A percentile compares a stretch with the other conserved stretches of the same genome.
These are phyloP conservation scores for Salvelinus alpinus DNA, from an alignment of 2,113 vertebrate species.

Conservation along the genomic window DNA sequence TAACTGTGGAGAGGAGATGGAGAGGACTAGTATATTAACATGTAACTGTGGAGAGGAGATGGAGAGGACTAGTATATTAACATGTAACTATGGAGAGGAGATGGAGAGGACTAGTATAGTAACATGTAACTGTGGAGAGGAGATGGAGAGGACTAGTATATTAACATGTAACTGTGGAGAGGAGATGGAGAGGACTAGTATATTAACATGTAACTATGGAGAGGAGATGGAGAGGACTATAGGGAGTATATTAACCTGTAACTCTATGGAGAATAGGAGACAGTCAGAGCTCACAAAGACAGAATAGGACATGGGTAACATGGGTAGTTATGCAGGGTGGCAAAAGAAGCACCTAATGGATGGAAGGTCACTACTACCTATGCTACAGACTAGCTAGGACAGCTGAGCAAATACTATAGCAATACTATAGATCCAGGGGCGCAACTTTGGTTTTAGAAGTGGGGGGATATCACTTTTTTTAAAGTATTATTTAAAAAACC, in stretches of 20 bases:
- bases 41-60: too few relatives aligned
- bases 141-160: slow-evolving; percentile 34
- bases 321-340: slow-evolving; percentile 53
- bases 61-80: too few relatives aligned
- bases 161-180: slow-evolving; percentile 35
- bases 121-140: slow-evolving; percentile 3
- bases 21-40: too few relatives aligned
- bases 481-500: too few relatives aligned
- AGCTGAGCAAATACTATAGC: slow-evolving; percentile 40
- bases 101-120: slow-evolving; percentile 21
- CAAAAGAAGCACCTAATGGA: slow-evolving; percentile 46
- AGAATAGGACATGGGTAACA: slow-evolving; percentile 31
- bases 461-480: too few relatives aligned
- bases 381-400: slow-evolving; percentile 28
- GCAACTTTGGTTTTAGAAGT: neutral
- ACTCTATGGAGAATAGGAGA: neutral
- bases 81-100: too few relatives aligned
- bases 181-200: too few relatives aligned
- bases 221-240: too few relatives aligned
- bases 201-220: too few relatives aligned
- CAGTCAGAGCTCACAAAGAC: slow-evolving; percentile 41
- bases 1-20: too few relatives aligned
- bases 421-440: slow-evolving; percentile 6
- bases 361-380: slow-evolving; percentile 31
- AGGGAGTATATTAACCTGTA: too few relatives aligned